Base-by-base conservation (phyloP, 2,888 invertebrate species). In the Apotomis capreana region DNA sequence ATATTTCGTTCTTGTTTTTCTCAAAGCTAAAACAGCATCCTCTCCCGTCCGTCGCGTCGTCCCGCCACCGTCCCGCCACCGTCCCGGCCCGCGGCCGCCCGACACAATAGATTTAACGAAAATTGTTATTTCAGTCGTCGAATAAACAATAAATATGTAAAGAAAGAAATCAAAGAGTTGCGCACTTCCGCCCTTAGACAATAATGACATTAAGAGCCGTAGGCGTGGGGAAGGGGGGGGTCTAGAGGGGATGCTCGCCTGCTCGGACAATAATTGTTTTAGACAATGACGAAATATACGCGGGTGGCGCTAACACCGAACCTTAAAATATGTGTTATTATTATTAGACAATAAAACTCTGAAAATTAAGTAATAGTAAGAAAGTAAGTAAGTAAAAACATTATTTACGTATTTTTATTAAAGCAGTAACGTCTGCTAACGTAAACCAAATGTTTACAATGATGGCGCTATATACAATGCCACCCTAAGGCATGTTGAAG, bases 91-190 rank as follows among this genome's bases (percentile, higher is more conserved):
- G 3, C 9, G 46, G 5, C 3, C 10, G 3, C 5, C 49, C 8
- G 49, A 9, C 8, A 13, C 9, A 59, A 13, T 13, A 44, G 13
- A 63, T 52, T 63, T 62, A 51, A 49, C 63, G 36, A 54, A 54
- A 63, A 13, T 13, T 52, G 6, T 13, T 40, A 10, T 51, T 37
- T 12, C 4, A 44, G 13, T 15, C 52, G 40, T n/a, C n/a, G 13
- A 8, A 12, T 36, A 49, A 52, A 10, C 49, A 52, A 52, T 44
- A 55, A 64, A 44, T 12, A 15, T 9, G 44, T 10, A 26, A 15
- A 44, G 9, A 64, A 64, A 64, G 40, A 55, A 55, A 55, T 64
- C 44, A 64, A 64, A 55, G 64, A 44, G 15, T 55, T 54, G 64
- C 9, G 44, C 40, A 40, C 46, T 26, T 61, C 61, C 61, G 61